Conservation (phyloP, 2,113 vertebrate species). For the Petromus typicus region DNA sequence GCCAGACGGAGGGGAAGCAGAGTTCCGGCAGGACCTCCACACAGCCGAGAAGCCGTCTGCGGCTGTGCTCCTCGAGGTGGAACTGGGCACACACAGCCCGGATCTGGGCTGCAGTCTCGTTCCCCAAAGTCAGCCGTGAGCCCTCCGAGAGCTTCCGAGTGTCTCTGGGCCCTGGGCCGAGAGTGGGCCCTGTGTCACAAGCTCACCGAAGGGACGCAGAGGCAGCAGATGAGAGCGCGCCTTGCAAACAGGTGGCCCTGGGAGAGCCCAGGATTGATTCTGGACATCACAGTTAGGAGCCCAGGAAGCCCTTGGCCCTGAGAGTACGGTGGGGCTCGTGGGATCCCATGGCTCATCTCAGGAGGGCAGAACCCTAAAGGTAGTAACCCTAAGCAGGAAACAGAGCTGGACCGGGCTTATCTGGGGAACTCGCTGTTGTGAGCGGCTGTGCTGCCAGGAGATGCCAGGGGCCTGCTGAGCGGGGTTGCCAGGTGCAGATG, state of each 20-base stretch:
- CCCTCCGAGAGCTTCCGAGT: not conserved
- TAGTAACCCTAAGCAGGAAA: not conserved
- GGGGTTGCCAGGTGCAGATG: not conserved
- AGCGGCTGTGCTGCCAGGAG: not conserved
- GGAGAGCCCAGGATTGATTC: not conserved
- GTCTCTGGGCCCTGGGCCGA: not conserved
- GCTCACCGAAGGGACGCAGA: not conserved
- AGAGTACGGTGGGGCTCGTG: not conserved
- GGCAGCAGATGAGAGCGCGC: not conserved
- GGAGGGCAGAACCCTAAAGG: not conserved
- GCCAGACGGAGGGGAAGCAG: not conserved
- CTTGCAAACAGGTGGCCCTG: not conserved
- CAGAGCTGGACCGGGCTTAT: not conserved
- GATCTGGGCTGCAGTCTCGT: not conserved
- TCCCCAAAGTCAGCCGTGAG: not conserved
- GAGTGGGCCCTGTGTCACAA: not conserved
- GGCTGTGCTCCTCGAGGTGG: not conserved
- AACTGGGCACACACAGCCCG: not conserved
- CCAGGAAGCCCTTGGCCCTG: not conserved
- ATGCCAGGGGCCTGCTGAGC: not conserved
- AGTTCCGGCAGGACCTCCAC: not conserved
- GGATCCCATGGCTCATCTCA: not conserved
- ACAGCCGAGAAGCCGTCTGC: not conserved
- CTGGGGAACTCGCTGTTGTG: not conserved
- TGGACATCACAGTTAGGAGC: not conserved